Conservation (phyloP, 2,888 invertebrate genomes). For the Drosophila greeni region DNA sequence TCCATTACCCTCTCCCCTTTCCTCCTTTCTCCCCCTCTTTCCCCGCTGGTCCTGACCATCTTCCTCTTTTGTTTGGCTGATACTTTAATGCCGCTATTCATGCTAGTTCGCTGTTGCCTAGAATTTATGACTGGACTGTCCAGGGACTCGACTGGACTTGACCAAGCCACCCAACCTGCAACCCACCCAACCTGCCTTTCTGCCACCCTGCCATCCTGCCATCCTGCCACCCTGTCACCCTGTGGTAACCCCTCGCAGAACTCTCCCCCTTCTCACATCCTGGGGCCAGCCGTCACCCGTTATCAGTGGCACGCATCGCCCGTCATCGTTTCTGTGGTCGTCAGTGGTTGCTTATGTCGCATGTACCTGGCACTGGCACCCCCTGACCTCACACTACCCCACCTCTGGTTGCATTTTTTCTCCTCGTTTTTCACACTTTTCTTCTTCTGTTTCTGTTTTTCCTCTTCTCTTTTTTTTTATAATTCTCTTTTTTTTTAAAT, state of each 20-base stretch:
- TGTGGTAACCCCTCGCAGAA: neutral
- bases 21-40: neutral
- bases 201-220: neutral
- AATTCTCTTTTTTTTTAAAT: no score
- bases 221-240: neutral
- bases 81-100: slow-evolving; percentile 70
- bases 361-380: slow-evolving; percentile 5
- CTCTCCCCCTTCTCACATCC: slow-evolving; percentile 3
- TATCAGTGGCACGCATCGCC: slow-evolving; percentile 45
- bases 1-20: neutral
- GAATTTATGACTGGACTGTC: slow-evolving; percentile 56
- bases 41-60: neutral
- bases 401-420: slow-evolving; percentile 13
- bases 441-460: neutral
- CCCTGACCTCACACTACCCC: neutral
- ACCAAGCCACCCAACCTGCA: neutral
- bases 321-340: slow-evolving; percentile 39
- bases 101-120: slow-evolving; percentile 41
- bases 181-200: no score
- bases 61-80: slow-evolving; percentile 42
- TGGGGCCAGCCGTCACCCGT: slow-evolving; percentile 18
- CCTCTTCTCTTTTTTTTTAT: neutral
- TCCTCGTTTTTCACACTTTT: slow-evolving; percentile 2
- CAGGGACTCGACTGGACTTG: slow-evolving; percentile 2
- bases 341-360: slow-evolving; percentile 37